phyloP scores from a whole-genome alignment of 2,888 invertebrate species.

The Pristionchus maxplancki region DNA sequence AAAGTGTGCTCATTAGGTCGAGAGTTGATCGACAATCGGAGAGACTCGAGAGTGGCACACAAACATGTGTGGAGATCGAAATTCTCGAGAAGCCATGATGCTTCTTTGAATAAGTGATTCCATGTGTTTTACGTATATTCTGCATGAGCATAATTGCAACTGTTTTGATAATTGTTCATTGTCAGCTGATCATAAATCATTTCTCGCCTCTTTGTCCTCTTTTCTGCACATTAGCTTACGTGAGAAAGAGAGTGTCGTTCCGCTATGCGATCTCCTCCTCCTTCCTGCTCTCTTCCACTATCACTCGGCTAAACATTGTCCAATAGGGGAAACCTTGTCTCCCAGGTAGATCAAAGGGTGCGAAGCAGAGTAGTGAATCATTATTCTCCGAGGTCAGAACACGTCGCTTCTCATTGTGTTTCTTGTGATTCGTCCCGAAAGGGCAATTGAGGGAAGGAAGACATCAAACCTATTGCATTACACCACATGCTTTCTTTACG shows the following conservation, averaged over 20 bases:
- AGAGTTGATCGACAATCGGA: slow-evolving; percentile 2
- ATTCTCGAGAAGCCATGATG: not conserved
- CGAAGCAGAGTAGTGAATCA: not conserved
- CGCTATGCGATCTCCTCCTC: not conserved
- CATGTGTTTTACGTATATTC: too few relatives aligned
- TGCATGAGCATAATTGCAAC: too few relatives aligned
- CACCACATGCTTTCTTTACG: slow-evolving; percentile 22
- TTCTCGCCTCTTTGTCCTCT: not conserved
- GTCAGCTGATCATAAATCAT: not conserved
- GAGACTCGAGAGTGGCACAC: not conserved
- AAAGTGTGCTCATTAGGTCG: not conserved
- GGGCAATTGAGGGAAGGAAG: slow-evolving; percentile 29
- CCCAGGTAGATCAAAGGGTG: slow-evolving; percentile 12
- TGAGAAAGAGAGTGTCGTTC: not conserved
- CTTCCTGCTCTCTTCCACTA: not conserved
- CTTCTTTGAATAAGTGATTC: not conserved
- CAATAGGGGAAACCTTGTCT: not conserved
- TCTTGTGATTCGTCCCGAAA: slow-evolving; percentile 7
- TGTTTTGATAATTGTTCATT: not conserved
- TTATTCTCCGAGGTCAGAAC: slow-evolving; percentile 3
- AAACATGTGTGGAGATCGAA: not conserved
- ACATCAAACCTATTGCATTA: slow-evolving; percentile 45
- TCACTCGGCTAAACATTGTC: slow-evolving; percentile 1
- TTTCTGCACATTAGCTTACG: not conserved
- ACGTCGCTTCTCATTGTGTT: slow-evolving; percentile 33